Percentiles rank a stretch among this genome's conserved stretches.
Conservation (phyloP, 2,797 vertebrate genomes). For the Gallinago solitaria region DNA sequence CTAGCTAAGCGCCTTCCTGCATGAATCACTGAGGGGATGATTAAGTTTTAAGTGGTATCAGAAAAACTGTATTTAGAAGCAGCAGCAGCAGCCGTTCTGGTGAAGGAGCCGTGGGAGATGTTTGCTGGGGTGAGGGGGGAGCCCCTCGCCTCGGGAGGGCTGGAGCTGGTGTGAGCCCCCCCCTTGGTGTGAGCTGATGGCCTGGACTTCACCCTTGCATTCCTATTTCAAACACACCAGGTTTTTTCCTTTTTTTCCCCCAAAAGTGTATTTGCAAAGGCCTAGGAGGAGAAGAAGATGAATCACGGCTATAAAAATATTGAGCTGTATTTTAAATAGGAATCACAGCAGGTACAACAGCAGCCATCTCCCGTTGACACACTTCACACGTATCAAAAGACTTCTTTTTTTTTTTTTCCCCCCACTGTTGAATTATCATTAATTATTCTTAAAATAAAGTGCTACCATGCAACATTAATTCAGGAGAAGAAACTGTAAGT, state of each 20-base stretch:
- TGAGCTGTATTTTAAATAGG: not conserved
- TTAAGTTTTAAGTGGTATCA: not conserved
- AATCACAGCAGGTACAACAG: not conserved
- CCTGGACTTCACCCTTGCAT: not conserved
- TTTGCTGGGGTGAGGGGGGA: rapidly evolving
- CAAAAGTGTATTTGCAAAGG: not conserved
- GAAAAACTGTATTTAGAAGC: not conserved
- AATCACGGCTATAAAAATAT: not conserved
- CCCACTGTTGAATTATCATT: constrained; percentile 5
- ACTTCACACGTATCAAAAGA: not conserved
- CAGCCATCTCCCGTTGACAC: not conserved
- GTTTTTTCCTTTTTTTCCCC: not conserved
- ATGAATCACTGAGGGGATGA: not conserved
- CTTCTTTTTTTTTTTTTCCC: not conserved
- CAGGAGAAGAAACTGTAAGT: constrained; percentile 53
- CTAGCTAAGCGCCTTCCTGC: not conserved
- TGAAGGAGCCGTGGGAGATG: not conserved
- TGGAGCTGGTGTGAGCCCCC: not conserved
- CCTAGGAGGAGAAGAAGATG: not conserved
- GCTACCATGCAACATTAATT: constrained; percentile 46
- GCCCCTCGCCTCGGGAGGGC: not conserved
- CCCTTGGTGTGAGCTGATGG: not conserved
- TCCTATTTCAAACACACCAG: not conserved
- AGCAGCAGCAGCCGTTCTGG: not conserved
- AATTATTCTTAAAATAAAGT: constrained; percentile 65